Conservation (phyloP, 2,888 invertebrate genomes). For the Erannis defoliaria region DNA sequence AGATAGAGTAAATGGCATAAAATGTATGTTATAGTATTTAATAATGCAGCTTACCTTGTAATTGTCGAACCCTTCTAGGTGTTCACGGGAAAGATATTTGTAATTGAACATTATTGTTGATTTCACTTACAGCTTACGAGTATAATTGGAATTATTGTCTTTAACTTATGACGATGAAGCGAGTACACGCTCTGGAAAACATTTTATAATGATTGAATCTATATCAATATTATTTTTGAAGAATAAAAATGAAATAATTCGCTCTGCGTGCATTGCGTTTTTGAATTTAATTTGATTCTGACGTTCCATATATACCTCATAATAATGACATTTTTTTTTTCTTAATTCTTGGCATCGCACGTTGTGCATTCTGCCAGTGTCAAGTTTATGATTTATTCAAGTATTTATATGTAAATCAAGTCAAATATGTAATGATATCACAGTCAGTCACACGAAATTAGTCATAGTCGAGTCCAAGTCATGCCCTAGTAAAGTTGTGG, state of each 20-base stretch:
- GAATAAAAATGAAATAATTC: background rate
- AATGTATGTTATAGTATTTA: constrained; percentile 16
- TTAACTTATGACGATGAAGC: constrained; percentile 13
- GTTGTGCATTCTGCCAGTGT: no score
- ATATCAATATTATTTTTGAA: background rate
- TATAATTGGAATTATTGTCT: constrained; percentile 5
- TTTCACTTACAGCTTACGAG: constrained; percentile 37
- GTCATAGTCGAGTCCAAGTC: no score
- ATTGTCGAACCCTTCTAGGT: constrained; percentile 97
- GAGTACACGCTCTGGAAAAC: constrained; percentile 10
- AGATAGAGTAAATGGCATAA: background rate
- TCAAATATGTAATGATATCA: no score
- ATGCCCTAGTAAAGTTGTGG: no score
- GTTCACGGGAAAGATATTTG: constrained; percentile 93
- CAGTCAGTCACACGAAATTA: no score
- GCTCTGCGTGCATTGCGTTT: constrained; percentile 1
- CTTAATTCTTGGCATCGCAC: no score
- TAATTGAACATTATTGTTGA: constrained; percentile 85
- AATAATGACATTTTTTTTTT: no score
- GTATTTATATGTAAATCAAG: no score
- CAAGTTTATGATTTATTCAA: no score
- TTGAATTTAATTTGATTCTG: background rate
- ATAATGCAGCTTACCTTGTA: constrained; percentile 90
- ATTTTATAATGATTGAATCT: constrained; percentile 19
- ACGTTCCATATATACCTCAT: no score